phyloP scores from a whole-genome alignment of 2,797 vertebrate genomes.

The Hozukius guyotensis region DNA sequence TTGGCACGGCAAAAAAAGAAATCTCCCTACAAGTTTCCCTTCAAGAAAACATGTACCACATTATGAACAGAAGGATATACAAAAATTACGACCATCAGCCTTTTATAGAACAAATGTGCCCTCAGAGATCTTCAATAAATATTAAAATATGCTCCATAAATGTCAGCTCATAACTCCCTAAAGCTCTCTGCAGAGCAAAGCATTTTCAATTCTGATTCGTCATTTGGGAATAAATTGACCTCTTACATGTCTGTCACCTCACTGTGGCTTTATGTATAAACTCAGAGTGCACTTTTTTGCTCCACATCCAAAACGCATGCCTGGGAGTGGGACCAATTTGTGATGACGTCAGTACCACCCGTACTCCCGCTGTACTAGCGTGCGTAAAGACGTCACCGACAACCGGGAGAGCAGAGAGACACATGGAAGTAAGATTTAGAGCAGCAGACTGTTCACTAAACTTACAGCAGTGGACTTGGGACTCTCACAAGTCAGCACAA shows the following conservation, averaged over 20 bases:
- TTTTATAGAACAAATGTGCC: conserved; percentile 14
- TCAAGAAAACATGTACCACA: neutral
- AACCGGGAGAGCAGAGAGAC: conserved; percentile 33
- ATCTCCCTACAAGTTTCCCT: neutral
- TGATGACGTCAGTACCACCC: conserved; percentile 73
- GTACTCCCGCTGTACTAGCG: conserved; percentile 50
- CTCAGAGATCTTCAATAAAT: conserved; percentile 19
- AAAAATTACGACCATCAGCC: neutral
- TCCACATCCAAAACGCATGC: conserved; percentile 41
- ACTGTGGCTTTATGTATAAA: conserved; percentile 26
- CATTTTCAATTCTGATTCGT: conserved; percentile 8
- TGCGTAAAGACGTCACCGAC: conserved; percentile 78
- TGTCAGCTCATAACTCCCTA: conserved; percentile 30
- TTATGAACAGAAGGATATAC: neutral
- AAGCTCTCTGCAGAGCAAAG: conserved; percentile 7
- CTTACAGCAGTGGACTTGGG: neutral
- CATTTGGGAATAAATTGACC: conserved; percentile 15
- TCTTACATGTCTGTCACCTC: conserved; percentile 7
- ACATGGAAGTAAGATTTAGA: conserved; percentile 18
- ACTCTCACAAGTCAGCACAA: neutral
- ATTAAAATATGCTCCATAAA: conserved; percentile 28
- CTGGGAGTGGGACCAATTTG: conserved; percentile 47
- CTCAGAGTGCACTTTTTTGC: conserved; percentile 41
- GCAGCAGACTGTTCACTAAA: conserved; percentile 16
- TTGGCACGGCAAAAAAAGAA: neutral